These are phyloP conservation scores for Lepisosteus oculatus DNA, from an alignment of 2,113 vertebrate species.

Conservation along the genomic window DNA sequence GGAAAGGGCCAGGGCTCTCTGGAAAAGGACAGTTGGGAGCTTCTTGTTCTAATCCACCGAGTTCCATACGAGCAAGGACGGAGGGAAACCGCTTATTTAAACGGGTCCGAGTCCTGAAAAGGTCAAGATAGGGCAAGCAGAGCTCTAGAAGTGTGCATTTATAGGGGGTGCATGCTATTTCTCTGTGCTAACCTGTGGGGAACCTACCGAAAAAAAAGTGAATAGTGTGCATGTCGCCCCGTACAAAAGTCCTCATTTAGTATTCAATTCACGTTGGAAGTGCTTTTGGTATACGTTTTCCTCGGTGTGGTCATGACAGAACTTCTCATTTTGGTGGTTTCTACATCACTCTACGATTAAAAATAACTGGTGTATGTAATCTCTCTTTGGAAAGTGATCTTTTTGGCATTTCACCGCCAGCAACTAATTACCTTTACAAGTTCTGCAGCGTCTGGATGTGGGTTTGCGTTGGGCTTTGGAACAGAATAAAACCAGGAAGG, in stretches of 20 bases:
- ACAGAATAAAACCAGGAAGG: too few relatives aligned
- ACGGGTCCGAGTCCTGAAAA: neutral
- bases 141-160: too few relatives aligned
- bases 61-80: neutral
- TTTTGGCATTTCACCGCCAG: too few relatives aligned
- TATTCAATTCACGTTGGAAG: constrained; percentile 10
- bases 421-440: too few relatives aligned
- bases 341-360: too few relatives aligned
- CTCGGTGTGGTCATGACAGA: too few relatives aligned
- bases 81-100: neutral
- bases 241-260: constrained; percentile 19
- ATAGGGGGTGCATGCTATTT: neutral
- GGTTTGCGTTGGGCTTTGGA: too few relatives aligned
- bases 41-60: neutral
- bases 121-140: constrained; percentile 5
- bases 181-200: neutral
- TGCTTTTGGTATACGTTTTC: too few relatives aligned
- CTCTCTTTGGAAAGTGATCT: too few relatives aligned
- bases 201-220: neutral
- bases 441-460: too few relatives aligned
- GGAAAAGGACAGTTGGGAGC: neutral
- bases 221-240: constrained; percentile 1
- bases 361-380: too few relatives aligned
- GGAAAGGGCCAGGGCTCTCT: neutral
- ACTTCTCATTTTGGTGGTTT: too few relatives aligned